Base-by-base conservation (phyloP, 2,797 vertebrate genomes). In the Lagocephalus sceleratus region DNA sequence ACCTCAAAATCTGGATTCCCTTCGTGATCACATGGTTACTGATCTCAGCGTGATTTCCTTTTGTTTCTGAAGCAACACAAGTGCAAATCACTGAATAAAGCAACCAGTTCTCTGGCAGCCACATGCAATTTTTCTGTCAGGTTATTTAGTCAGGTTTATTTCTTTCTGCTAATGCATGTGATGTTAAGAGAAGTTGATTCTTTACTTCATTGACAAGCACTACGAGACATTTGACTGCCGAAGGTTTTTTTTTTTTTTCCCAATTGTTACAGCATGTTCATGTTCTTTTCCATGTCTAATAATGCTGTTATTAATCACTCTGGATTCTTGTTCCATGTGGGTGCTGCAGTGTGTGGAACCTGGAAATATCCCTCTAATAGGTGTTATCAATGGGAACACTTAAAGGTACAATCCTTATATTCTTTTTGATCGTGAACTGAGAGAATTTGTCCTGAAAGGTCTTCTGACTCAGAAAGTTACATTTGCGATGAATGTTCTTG, bases 301-400 rank as follows among this genome's bases (percentile, higher is more conserved):
- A 38, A 66, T 73, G 62, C 69, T 86, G 71, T 73, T 71, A 75
- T 76, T 87, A 84, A 81, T 77, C 63, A 61, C 71, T 79, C 20
- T 58, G 86, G 86, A 85, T 82, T 84, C 81, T 76, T 83, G 75
- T 83, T 75, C 76, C 76, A 77, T 83, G 75, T 87, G 79, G 78
- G 73, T 82, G 78, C 84, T 81, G 82, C 87, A 89, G 87, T 89
- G 87, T 89, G 68, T 89, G 87, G 87, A 89, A 88, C 87, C 87
- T 89, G 87, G 87, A 89, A 40, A 87, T 89, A 83, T 86, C 87
- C 87, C 81, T 89, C 85, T 89, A 86, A 84, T 89, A 87, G 70
- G 53, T 87, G 82, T 82, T 78, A 80, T 82, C 85, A 88, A 64
- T 78, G 87, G 85, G 75, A 86, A 83, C 85, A 82, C 81, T 78